Conservation (phyloP, 2,888 invertebrate genomes). For the Galeopsomyia nigrocyanea region DNA sequence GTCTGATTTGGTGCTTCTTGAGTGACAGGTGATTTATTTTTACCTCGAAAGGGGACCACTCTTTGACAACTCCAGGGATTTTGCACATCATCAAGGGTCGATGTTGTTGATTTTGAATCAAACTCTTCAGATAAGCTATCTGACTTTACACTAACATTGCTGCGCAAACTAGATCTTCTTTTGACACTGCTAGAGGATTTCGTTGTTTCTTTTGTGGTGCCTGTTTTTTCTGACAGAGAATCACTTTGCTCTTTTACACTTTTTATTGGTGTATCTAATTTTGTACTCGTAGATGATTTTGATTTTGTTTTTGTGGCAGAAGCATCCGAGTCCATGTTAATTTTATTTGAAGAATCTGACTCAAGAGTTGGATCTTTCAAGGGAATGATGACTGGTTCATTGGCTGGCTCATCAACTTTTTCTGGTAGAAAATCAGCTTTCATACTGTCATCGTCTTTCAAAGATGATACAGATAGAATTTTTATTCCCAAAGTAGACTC, state of each 20-base stretch:
- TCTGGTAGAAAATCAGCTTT: neutral
- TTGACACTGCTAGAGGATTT: neutral
- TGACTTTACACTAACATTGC: neutral
- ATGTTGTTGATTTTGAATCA: neutral
- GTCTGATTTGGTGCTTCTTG: constrained; percentile 5
- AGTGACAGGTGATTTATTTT: neutral
- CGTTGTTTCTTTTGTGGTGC: constrained; percentile 1
- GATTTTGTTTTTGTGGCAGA: constrained; percentile 4
- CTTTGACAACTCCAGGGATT: constrained; percentile 32
- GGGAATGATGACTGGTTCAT: neutral
- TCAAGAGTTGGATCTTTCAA: constrained; percentile 16
- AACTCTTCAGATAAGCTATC: neutral
- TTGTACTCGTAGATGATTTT: neutral
- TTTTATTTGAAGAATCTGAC: neutral
- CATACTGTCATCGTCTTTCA: constrained; percentile 3
- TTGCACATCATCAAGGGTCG: no score
- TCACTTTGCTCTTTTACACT: neutral
- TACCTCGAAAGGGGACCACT: constrained; percentile 27
- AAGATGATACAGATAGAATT: neutral
- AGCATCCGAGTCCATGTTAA: constrained; percentile 1
- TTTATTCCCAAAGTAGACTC: constrained; percentile 1
- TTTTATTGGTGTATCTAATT: neutral
- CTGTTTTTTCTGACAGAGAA: neutral
- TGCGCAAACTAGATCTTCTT: neutral
- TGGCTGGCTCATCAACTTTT: no score